Evolutionary conservation across 2,888 invertebrate genomes (phyloP), one percentile per base, ranked within the genome.

Genomic region (Ennomos erosarius): DNA sequence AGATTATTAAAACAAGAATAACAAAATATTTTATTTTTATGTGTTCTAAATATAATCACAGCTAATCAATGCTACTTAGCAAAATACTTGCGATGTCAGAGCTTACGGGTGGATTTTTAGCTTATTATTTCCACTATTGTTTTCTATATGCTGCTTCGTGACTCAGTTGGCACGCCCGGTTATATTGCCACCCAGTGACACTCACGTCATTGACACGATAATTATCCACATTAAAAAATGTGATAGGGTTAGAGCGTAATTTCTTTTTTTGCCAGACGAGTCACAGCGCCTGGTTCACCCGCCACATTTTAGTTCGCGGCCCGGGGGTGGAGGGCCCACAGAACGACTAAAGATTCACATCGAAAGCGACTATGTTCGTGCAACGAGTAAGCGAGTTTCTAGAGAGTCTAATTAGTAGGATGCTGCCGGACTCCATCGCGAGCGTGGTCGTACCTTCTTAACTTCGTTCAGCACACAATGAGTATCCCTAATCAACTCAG

Each of bases 301-400:
- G 61, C 64, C 59, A 55, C 44, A 43, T 55, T 40, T 58, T 36
- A 45, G 44, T 47, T 39, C 49, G 46, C 67, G 70, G 72, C 72
- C 77, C 74, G 78, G 78, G 78, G 78, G 75, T 74, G 73, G 76
- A 75, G 74, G 78, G 76, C 76, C 56, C 66, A 55, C 51, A 42
- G 44, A 47, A 59, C 51, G 47, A 38, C 38, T 55, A 26, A 12
- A 43, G 34, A 53, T 55, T 48, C 59, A 68, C 66, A 66, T 57
- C 46, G 51, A 64, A 67, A 65, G 65, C 65, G 59, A 46, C 62
- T 69, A 67, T 61, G 36, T 62, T 64, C 63, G 66, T 67, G 68
- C 66, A 67, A 46, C 48, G 64, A 58, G 55, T 53, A 65, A 67
- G 65, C 65, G 43, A 62, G 48, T 53, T 55, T 38, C 58, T 60